Conservation (phyloP, 2,888 invertebrate genomes). For the Melolontha melolontha region DNA sequence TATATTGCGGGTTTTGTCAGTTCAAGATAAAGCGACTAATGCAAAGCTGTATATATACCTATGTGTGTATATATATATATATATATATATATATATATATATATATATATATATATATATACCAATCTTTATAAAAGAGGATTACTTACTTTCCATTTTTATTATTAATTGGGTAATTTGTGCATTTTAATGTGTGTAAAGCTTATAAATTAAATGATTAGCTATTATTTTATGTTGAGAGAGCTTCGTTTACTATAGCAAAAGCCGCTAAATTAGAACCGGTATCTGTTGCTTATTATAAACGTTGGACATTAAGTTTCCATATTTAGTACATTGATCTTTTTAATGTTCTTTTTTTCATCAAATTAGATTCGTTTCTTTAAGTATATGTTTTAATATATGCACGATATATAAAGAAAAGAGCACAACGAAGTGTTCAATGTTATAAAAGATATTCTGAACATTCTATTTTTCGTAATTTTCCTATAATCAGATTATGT, state of each 20-base stretch:
- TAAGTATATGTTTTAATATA: too few species aligned
- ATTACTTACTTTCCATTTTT: constrained; percentile 3
- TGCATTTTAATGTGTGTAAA: constrained; percentile 11
- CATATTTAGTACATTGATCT: too few species aligned
- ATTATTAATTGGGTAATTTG: constrained; percentile 28
- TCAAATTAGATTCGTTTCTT: too few species aligned
- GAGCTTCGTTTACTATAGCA: not conserved
- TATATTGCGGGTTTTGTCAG: too few species aligned
- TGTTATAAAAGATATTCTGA: too few species aligned
- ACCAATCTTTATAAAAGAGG: constrained; percentile 10
- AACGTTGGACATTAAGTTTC: not conserved
- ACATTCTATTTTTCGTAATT: too few species aligned
- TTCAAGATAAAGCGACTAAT: constrained; percentile 23
- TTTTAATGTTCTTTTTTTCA: too few species aligned
- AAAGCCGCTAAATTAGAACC: not conserved
- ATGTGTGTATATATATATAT: too few species aligned
- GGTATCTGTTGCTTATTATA: not conserved
- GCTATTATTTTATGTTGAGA: constrained; percentile 15
- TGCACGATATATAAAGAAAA: too few species aligned
- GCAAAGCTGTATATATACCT: constrained; percentile 4
- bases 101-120: not conserved
- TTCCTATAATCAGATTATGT: too few species aligned
- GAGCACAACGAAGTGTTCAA: too few species aligned
- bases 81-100: not conserved
- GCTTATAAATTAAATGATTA: constrained; percentile 29